Evolutionary conservation across 2,888 invertebrate species (phyloP).

Genomic region (Ophion ellenae): DNA sequence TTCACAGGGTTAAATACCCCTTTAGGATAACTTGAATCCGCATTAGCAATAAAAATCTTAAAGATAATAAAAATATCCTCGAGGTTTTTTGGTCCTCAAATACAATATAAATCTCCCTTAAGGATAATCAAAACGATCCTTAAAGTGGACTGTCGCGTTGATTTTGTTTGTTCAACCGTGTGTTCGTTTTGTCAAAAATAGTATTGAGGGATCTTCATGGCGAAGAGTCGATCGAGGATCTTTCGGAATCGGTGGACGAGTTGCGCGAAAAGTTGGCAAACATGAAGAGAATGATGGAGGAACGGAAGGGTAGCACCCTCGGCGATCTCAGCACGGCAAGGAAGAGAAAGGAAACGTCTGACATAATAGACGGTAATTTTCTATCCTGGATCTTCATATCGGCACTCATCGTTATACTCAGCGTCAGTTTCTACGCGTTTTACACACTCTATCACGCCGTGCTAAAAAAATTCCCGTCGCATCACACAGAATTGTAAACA

Average conservation of each 20-base stretch:
- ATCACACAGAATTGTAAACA: conserved; percentile 91
- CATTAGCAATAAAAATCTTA: not conserved
- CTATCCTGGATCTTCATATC: conserved; percentile 93
- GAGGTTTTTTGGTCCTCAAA: too few species aligned
- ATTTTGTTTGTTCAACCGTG: conserved; percentile 11
- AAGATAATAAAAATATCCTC: not conserved
- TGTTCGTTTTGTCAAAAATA: conserved; percentile 32
- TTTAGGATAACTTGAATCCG: not conserved
- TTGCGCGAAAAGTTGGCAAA: conserved; percentile 90
- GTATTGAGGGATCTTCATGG: conserved; percentile 73
- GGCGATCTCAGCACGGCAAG: conserved; percentile 84
- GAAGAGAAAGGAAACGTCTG: conserved; percentile 79
- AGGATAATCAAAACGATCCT: not conserved
- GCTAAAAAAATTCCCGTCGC: conserved; percentile 92
- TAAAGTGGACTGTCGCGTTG: too few species aligned
- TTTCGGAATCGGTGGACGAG: conserved; percentile 91
- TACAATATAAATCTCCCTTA: too few species aligned
- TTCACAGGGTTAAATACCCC: too few species aligned
- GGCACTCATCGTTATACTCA: conserved; percentile 90
- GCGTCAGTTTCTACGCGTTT: conserved; percentile 93
- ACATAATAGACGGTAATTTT: conserved; percentile 92
- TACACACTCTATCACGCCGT: conserved; percentile 93
- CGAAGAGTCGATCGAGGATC: conserved; percentile 78
- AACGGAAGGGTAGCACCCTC: conserved; percentile 85
- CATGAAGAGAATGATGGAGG: conserved; percentile 93